Percentiles rank a stretch among this genome's conserved stretches.
Evolutionary conservation across 2,113 vertebrate species (phyloP).

Genomic region (Bungarus multicinctus): DNA sequence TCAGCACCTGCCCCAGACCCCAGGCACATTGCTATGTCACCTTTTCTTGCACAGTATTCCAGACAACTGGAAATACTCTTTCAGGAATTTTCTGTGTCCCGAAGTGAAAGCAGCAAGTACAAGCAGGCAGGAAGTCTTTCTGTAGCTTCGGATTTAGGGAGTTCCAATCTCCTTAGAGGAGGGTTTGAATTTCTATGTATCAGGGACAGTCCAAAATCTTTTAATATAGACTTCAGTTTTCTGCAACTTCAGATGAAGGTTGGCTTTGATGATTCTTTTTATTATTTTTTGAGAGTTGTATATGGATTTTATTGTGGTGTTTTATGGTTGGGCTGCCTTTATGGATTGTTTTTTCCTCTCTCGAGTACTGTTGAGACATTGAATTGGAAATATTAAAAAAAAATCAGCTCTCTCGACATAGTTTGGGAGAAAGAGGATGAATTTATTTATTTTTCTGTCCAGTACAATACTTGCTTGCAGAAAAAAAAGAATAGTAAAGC

Average conservation of each 20-base stretch:
- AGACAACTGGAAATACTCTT: neutral
- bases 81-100: neutral
- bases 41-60: neutral
- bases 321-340: neutral
- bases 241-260: neutral
- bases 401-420: neutral
- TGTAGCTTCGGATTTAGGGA: neutral
- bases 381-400: neutral
- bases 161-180: neutral
- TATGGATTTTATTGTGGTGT: slow-evolving; percentile 3
- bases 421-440: neutral
- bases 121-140: neutral
- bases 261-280: slow-evolving; percentile 6
- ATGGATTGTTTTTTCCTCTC: neutral
- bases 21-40: neutral
- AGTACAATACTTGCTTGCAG: neutral
- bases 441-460: neutral
- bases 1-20: neutral
- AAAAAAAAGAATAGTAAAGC: neutral
- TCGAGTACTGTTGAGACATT: neutral
- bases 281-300: neutral
- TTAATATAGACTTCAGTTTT: neutral
- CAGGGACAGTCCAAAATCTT: neutral
- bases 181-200: neutral
- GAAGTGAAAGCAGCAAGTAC: neutral